A percentile compares a stretch with the other conserved stretches of the same genome.
These are phyloP conservation scores for Galerucella calmariensis DNA, from an alignment of 2,888 invertebrate species.

Conservation along the genomic window DNA sequence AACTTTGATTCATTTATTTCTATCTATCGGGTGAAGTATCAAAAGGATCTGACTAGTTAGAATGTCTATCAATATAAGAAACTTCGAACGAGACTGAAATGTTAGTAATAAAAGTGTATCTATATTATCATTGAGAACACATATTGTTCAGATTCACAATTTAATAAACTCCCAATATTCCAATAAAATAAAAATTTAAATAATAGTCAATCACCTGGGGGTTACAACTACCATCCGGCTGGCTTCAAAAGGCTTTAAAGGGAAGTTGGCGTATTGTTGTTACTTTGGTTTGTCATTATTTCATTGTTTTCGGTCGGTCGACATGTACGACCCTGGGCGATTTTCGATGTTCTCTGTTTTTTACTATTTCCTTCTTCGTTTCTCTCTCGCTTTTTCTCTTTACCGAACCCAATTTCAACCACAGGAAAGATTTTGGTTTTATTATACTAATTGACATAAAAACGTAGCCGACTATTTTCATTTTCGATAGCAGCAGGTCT, in stretches of 20 bases:
- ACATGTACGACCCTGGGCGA: slow-evolving; percentile 27
- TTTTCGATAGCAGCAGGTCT: background rate
- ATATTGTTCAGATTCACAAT: too few species aligned
- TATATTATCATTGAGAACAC: too few species aligned
- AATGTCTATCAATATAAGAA: too few species aligned
- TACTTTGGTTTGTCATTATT: slow-evolving; percentile 61
- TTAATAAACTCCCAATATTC: slow-evolving; percentile 18
- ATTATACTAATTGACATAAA: background rate
- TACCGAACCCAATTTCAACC: background rate
- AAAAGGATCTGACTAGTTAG: too few species aligned
- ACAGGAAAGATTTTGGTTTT: background rate
- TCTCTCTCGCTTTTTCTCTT: too few species aligned
- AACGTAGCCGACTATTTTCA: background rate
- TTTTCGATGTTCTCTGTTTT: slow-evolving; percentile 19
- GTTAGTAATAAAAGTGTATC: too few species aligned
- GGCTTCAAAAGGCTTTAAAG: slow-evolving; percentile 56
- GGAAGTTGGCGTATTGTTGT: slow-evolving; percentile 53
- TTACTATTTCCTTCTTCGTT: slow-evolving; percentile 12
- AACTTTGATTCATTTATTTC: too few species aligned
- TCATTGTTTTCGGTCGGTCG: slow-evolving; percentile 55
- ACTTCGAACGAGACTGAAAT: too few species aligned
- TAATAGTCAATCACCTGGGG: slow-evolving; percentile 47
- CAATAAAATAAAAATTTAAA: slow-evolving; percentile 32
- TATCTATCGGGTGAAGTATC: too few species aligned
- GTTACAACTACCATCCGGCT: slow-evolving; percentile 52